Conservation (phyloP, 2,113 vertebrate species). For the Nycticebus coucang region DNA sequence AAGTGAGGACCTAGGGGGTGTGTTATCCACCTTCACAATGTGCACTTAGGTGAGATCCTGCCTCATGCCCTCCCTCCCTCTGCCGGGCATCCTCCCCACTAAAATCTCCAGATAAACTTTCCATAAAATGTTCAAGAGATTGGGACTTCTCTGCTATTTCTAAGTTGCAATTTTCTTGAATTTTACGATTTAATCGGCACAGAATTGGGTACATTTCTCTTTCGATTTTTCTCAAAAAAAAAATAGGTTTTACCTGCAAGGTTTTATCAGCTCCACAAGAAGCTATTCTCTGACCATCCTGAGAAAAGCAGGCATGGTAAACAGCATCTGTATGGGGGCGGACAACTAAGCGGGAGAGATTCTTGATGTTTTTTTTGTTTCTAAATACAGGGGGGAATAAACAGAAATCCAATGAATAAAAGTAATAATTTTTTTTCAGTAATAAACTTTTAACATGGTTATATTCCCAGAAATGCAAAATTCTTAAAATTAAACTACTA, state of each 20-base stretch:
- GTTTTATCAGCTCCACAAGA: slow-evolving; percentile 94
- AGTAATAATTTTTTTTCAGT: slow-evolving; percentile 45
- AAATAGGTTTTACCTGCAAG: slow-evolving; percentile 88
- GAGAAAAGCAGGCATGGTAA: slow-evolving; percentile 95
- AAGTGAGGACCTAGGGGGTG: too few relatives aligned
- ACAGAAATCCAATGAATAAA: slow-evolving; percentile 59
- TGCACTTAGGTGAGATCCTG: too few relatives aligned
- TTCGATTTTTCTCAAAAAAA: neutral
- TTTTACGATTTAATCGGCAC: neutral
- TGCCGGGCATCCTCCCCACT: too few relatives aligned
- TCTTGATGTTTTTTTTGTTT: slow-evolving; percentile 92
- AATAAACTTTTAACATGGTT: slow-evolving; percentile 30
- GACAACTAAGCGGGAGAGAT: slow-evolving; percentile 92
- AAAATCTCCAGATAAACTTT: neutral
- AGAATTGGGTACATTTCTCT: neutral
- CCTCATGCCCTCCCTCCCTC: too few relatives aligned
- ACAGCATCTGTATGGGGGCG: slow-evolving; percentile 94
- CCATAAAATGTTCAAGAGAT: slow-evolving; percentile 9
- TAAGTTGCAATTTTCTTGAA: neutral
- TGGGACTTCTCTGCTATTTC: slow-evolving; percentile 12
- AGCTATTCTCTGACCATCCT: slow-evolving; percentile 92
- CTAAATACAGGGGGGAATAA: slow-evolving; percentile 81
- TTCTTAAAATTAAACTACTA: slow-evolving; percentile 43
- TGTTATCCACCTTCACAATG: too few relatives aligned
- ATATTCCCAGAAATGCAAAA: slow-evolving; percentile 32